phyloP scores from a whole-genome alignment of 2,113 vertebrate species.

The Bothrops jararaca region DNA sequence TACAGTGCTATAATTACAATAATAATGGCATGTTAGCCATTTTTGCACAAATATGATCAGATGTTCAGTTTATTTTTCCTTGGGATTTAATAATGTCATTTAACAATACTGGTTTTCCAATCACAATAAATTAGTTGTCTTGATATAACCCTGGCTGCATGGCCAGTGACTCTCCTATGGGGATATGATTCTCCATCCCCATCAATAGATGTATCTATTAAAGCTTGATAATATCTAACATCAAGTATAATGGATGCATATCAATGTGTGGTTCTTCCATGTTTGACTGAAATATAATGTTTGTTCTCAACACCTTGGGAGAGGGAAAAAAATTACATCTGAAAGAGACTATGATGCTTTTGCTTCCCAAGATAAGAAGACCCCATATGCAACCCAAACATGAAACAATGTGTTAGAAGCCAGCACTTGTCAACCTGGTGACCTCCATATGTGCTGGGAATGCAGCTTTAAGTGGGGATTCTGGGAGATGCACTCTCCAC shows the following conservation, averaged over 20 bases:
- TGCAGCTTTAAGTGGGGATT: not conserved
- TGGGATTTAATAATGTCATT: not conserved
- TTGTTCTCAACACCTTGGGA: constrained; percentile 36
- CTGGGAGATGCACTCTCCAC: not conserved
- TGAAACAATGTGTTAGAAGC: constrained; percentile 23
- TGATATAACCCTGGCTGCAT: not conserved
- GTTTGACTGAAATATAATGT: constrained; percentile 10
- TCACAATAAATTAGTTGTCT: constrained; percentile 22
- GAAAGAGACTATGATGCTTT: constrained; percentile 36
- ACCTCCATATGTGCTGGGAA: not conserved
- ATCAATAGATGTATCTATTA: not conserved
- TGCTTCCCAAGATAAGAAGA: constrained; percentile 45
- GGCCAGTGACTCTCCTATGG: not conserved
- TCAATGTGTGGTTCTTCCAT: not conserved
- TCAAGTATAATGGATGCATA: not conserved
- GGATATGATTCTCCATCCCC: not conserved
- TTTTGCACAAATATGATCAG: not conserved
- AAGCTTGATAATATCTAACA: not conserved
- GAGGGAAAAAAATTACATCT: constrained; percentile 35
- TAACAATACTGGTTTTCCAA: constrained; percentile 32
- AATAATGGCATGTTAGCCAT: not conserved
- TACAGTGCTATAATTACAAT: not conserved
- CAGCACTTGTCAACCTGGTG: not conserved
- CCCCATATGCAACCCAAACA: constrained; percentile 50
- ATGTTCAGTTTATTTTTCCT: not conserved